Percentiles rank a stretch among this genome's conserved stretches.
phyloP scores from a whole-genome alignment of 1,140 invertebrate species.

The Ectropis grisescens region DNA sequence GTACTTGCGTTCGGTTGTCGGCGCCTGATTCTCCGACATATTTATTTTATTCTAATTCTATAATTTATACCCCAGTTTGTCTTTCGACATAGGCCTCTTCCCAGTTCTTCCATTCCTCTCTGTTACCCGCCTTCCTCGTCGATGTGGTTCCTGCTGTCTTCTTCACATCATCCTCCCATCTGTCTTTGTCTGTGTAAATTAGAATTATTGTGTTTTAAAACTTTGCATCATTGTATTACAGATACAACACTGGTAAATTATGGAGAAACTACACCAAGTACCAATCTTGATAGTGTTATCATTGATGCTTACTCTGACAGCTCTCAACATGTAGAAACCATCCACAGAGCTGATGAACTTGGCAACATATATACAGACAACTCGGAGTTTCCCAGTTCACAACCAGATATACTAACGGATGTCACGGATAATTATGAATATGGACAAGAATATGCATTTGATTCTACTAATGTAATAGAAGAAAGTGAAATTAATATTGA shows the following conservation, averaged over 20 bases:
- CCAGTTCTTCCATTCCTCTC: too few species aligned
- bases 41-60: too few species aligned
- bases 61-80: too few species aligned
- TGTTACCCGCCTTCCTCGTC: too few species aligned
- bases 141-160: too few species aligned
- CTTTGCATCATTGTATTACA: too few species aligned
- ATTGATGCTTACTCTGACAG: constrained; percentile 37
- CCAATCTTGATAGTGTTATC: constrained; percentile 31
- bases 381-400: constrained; percentile 32
- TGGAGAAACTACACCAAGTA: constrained; percentile 37
- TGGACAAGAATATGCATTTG: constrained; percentile 49
- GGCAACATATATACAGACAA: constrained; percentile 50
- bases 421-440: constrained; percentile 50
- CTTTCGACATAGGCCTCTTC: too few species aligned
- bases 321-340: constrained; percentile 34
- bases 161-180: too few species aligned
- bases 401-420: constrained; percentile 37
- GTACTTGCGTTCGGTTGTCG: too few species aligned
- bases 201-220: too few species aligned
- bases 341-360: constrained; percentile 41
- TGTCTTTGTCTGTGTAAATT: too few species aligned
- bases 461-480: constrained; percentile 22
- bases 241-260: constrained; percentile 60
- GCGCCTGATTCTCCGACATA: too few species aligned
- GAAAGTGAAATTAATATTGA: constrained; percentile 17